Evolutionary conservation across 2,797 vertebrate species (phyloP).

Genomic region (Anas capensis): DNA sequence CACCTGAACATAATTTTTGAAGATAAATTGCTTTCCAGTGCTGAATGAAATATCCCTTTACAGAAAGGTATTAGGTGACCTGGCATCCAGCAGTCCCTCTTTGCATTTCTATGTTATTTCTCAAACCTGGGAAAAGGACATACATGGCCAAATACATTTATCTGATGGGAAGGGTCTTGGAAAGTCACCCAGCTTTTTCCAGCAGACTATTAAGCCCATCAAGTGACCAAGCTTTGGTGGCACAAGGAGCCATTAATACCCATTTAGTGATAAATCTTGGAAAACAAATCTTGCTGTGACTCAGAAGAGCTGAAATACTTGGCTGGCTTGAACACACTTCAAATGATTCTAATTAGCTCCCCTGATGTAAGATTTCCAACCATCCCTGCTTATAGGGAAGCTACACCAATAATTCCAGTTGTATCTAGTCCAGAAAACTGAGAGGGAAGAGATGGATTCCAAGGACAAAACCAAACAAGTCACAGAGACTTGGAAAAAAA

Average conservation of each 20-base stretch:
- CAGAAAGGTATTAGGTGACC: neutral
- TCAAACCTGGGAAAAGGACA: conserved; percentile 1
- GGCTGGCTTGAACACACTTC: neutral
- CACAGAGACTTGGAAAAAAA: neutral
- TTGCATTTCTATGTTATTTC: neutral
- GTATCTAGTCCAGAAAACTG: neutral
- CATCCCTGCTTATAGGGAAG: neutral
- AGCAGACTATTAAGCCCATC: neutral
- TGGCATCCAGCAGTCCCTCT: neutral
- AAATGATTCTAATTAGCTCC: neutral
- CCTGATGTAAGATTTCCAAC: neutral
- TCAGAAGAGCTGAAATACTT: neutral
- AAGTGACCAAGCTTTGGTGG: neutral
- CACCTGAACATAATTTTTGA: neutral
- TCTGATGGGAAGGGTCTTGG: neutral
- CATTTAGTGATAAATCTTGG: neutral
- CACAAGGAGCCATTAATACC: neutral
- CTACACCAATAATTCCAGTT: neutral
- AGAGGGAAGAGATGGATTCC: neutral
- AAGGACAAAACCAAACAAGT: neutral
- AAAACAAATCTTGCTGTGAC: conserved; percentile 8
- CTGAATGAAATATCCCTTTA: conserved; percentile 16
- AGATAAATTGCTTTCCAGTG: neutral
- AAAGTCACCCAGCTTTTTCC: neutral
- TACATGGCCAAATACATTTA: neutral